phyloP scores from a whole-genome alignment of 2,888 invertebrate genomes.

The Drosophila ezoana region DNA sequence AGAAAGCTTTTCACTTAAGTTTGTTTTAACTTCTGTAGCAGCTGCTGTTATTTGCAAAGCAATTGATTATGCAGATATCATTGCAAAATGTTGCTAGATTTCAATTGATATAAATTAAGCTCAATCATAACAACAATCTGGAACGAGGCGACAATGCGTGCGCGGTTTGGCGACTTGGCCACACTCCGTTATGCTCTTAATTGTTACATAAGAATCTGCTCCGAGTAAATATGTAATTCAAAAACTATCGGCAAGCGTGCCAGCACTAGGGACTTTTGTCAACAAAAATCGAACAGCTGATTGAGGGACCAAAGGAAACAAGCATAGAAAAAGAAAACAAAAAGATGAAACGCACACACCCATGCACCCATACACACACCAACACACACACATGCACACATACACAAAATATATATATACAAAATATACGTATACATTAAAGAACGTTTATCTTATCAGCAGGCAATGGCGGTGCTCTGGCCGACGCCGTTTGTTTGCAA shows the following conservation, averaged over 20 bases:
- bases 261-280: slow-evolving; percentile 37
- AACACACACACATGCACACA: slow-evolving; percentile 3
- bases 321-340: slow-evolving; percentile 19
- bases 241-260: slow-evolving; percentile 37
- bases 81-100: slow-evolving; percentile 30
- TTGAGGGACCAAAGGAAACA: slow-evolving; percentile 17
- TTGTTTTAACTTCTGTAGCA: slow-evolving; percentile 5
- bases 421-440: slow-evolving; percentile 4
- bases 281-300: slow-evolving; percentile 59
- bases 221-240: neutral
- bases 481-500: slow-evolving; percentile 45
- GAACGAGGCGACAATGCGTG: neutral
- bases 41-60: slow-evolving; percentile 6
- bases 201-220: slow-evolving; percentile 18
- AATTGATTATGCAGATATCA: slow-evolving; percentile 32
- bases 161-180: neutral
- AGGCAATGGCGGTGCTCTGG: slow-evolving; percentile 31
- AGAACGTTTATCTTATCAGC: slow-evolving; percentile 65
- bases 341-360: slow-evolving; percentile 13
- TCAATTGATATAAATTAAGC: slow-evolving; percentile 60
- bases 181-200: slow-evolving; percentile 1
- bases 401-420: slow-evolving; percentile 1
- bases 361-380: neutral
- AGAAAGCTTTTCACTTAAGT: slow-evolving; percentile 9
- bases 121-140: slow-evolving; percentile 41